Percentiles rank a stretch among this genome's conserved stretches.
These are phyloP conservation scores for Amphiprion clarkii DNA, from an alignment of 2,797 vertebrate genomes.

Conservation along the genomic window DNA sequence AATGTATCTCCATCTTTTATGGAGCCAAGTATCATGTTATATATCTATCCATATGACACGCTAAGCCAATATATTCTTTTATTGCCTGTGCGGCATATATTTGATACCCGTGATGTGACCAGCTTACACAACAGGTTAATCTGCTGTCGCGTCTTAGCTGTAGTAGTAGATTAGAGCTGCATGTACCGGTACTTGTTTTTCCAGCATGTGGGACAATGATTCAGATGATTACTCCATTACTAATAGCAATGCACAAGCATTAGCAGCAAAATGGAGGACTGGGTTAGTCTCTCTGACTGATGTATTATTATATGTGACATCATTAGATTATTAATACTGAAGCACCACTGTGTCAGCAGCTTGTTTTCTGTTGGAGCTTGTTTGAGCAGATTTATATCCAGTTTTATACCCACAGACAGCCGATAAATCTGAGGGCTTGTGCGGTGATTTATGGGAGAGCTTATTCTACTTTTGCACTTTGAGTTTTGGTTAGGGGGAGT, in stretches of 20 bases:
- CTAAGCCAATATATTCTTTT: conserved; percentile 28
- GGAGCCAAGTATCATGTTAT: conserved; percentile 41
- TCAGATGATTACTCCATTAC: conserved; percentile 2
- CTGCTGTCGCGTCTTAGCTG: conserved; percentile 33
- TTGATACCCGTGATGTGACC: conserved; percentile 27
- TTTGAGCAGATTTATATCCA: too few relatives aligned
- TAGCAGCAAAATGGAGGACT: too few relatives aligned
- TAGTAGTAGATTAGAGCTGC: conserved; percentile 28
- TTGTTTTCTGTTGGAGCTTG: too few relatives aligned
- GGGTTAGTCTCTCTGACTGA: too few relatives aligned
- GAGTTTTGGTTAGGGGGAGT: too few relatives aligned
- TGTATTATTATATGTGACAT: too few relatives aligned
- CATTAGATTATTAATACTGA: too few relatives aligned
- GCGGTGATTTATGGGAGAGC: too few relatives aligned
- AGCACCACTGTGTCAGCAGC: too few relatives aligned
- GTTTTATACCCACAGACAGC: too few relatives aligned
- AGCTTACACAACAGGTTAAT: conserved; percentile 32
- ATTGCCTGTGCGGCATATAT: conserved; percentile 24
- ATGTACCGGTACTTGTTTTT: conserved; percentile 23
- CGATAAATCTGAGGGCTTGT: too few relatives aligned
- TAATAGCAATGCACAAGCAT: not conserved
- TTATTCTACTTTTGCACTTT: too few relatives aligned
- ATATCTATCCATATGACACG: conserved; percentile 36
- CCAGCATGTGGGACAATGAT: conserved; percentile 3
- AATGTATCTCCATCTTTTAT: conserved; percentile 43